Evolutionary conservation across 2,888 invertebrate genomes (phyloP), one percentile per base, ranked within the genome.

Genomic region (Perizoma affinitatum): DNA sequence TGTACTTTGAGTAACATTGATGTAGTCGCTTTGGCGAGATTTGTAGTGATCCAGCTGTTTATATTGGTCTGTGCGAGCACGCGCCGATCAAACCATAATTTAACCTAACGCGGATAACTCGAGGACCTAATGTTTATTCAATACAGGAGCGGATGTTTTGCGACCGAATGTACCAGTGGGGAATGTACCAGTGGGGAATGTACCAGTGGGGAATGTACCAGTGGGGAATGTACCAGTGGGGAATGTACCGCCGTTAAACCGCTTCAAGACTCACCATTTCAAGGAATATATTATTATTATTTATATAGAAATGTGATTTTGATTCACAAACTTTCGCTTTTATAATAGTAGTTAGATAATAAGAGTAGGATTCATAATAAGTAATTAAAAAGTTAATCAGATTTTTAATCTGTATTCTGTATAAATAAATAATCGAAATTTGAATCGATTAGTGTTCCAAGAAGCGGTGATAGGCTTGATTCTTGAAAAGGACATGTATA

Each of bases 111-210:
- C 63, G 66, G 67, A 59, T 69, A 65, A 71, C 69, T 69, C 64
- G 68, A 60, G 61, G 68, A 69, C 69, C 68, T 67, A 68, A 73
- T 74, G 74, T 71, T 69, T 74, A 73, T 73, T 72, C 74, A 74
- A 73, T 73, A 69, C 64, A 65, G 49, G 43, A 54, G 34, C 63
- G 63, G 63, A 58, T 63, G 58, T 55, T 58, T 42, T 33, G 54
- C 49, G 43, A 34, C 45, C 44, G 45, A 50, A 9, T 54, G 54
- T n/a, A 42, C 10, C 5, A 42, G 5, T 10, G n/a, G 40, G 10
- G 45, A 4, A 45, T 33, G 45, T 45, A 45, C 34, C 42, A n/a
- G n/a, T n/a, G n/a, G n/a, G n/a, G 45, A 50, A 9, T 54, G 54
- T n/a, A 42, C 10, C 5, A 42, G 5, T 10, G n/a, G n/a, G n/a